These are phyloP conservation scores for Poeciliopsis paucimaculata DNA, from an alignment of 2,797 vertebrate genomes.

Conservation along the genomic window DNA sequence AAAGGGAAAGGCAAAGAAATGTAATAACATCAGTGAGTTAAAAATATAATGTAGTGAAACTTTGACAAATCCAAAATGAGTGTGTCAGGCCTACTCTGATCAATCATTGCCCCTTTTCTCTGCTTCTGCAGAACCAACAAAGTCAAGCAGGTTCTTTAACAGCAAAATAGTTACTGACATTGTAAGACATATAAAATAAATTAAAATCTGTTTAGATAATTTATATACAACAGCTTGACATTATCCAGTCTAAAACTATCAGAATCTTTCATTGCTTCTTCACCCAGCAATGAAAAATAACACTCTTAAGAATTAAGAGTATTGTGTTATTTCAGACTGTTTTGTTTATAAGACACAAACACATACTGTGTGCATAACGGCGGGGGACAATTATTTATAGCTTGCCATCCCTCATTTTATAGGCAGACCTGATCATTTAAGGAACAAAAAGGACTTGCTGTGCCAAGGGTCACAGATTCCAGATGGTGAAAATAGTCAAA, in stretches of 20 bases:
- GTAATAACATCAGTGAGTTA: not conserved
- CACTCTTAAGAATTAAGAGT: not conserved
- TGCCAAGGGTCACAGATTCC: not conserved
- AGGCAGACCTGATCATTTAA: not conserved
- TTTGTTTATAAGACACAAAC: not conserved
- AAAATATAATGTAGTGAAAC: not conserved
- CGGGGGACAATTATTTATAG: not conserved
- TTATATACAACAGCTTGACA: not conserved
- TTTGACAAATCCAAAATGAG: not conserved
- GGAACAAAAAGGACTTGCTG: not conserved
- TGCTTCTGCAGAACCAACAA: not conserved
- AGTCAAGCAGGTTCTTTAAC: not conserved
- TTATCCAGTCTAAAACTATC: not conserved
- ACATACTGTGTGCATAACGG: not conserved
- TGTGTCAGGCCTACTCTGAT: not conserved
- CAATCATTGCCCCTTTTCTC: not conserved
- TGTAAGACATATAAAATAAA: not conserved
- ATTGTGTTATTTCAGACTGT: slow-evolving; percentile 4
- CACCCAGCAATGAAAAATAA: not conserved
- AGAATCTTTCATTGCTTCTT: not conserved
- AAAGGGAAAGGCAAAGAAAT: not conserved
- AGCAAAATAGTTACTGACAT: not conserved
- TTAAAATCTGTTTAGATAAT: not conserved
- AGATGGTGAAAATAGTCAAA: not conserved
- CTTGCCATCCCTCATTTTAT: not conserved